Evolutionary conservation across 2,888 invertebrate genomes (phyloP).

Genomic region (Phasia obesa): DNA sequence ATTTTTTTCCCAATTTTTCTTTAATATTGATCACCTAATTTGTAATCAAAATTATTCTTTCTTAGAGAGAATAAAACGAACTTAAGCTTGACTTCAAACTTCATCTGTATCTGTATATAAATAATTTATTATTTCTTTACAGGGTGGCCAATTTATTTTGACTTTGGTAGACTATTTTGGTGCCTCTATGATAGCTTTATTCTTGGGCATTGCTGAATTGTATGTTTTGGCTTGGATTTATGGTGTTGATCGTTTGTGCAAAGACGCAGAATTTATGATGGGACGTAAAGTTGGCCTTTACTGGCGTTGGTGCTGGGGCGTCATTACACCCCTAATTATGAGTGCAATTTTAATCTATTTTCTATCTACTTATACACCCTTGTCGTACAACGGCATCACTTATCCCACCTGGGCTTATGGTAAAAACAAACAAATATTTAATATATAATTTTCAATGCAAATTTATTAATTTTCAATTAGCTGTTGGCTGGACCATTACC

Average conservation of each 20-base stretch:
- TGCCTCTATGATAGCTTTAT: conserved; percentile 88
- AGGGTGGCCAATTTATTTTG: conserved; percentile 90
- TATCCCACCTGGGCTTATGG: conserved; percentile 87
- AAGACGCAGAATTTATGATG: conserved; percentile 92
- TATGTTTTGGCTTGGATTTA: conserved; percentile 89
- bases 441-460: background rate
- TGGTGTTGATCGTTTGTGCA: conserved; percentile 86
- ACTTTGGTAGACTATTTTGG: conserved; percentile 89
- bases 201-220: conserved; percentile 86
- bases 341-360: conserved; percentile 88
- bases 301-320: conserved; percentile 91
- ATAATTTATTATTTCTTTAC: conserved; percentile 7
- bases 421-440: conserved; percentile 78
- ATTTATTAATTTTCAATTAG: conserved; percentile 67
- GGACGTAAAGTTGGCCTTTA: conserved; percentile 87
- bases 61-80: too few relatives aligned
- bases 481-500: conserved; percentile 83
- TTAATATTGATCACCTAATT: too few relatives aligned
- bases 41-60: too few relatives aligned
- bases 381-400: conserved; percentile 84
- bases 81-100: too few relatives aligned
- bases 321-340: conserved; percentile 89
- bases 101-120: too few relatives aligned
- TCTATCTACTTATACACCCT: conserved; percentile 84
- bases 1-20: too few relatives aligned